Base-by-base conservation (phyloP, 1,140 invertebrate genomes). In the Drosophila elegans region DNA sequence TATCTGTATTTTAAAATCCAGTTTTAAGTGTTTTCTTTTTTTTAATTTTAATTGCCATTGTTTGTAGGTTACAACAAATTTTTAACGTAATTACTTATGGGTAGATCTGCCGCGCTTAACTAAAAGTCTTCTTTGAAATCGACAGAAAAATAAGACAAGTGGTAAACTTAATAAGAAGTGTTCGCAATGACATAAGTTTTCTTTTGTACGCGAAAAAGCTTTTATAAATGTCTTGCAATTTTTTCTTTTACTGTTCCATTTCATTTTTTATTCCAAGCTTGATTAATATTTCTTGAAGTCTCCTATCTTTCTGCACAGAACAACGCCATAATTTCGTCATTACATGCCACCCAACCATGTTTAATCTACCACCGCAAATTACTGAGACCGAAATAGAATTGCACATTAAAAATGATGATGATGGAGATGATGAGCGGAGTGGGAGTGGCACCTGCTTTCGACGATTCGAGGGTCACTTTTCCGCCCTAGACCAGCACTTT, bases 381-480 rank as follows among this genome's bases (percentile, higher is more conserved):
- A 29, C 42, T 48, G 57, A 44, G 44, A 44, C 57, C 49, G 55
- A 55, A 82, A 85, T 78, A 74, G 49, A 82, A 82, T 86, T 67
- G 74, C 79, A 60, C 79, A 82, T 75, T 61, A 78, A 82, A 75
- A 62, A 64, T 78, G 64, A 86, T 78, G 82, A 76, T 60, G 61
- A 59, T 44, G 38, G 46, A 34, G 41, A 44, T 44, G 29, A 59
- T 13, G 54, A 12, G 48, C 9, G 21, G 42, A 39, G 16, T 52
- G 32, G 46, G 42, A 39, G 16, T 52, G 39, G 46, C 68, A 72
- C 68, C 68, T 72, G 68, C 16, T 57, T 55, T 55, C 44, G 63
- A 56, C 34, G 67, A 48, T 48, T 39, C 3, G 5, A 5, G 48
- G 36, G 16, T n/a, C 16, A 59, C 27, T 49, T 39, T 6, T 39